phyloP scores from a whole-genome alignment of 2,797 vertebrate genomes.

The Tenualosa ilisha region DNA sequence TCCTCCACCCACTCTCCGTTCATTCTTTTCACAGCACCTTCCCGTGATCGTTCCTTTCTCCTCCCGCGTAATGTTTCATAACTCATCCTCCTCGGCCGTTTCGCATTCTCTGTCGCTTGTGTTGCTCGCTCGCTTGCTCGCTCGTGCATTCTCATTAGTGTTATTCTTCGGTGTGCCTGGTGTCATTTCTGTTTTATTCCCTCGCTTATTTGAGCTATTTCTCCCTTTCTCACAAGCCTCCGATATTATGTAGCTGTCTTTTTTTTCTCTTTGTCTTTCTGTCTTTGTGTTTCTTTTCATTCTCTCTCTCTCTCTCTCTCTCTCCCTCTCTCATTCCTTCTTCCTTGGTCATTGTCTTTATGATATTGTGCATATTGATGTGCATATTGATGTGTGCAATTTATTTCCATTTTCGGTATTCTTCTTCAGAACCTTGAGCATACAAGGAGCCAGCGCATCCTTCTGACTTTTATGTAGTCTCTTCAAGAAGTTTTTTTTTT shows the following conservation, averaged over 20 bases:
- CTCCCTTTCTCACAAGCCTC: slow-evolving; percentile 30
- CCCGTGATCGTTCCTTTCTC: slow-evolving; percentile 47
- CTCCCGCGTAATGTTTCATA: slow-evolving; percentile 45
- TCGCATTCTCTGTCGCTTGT: slow-evolving; percentile 43
- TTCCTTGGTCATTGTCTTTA: neutral
- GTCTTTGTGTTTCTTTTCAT: neutral
- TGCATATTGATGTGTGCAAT: neutral
- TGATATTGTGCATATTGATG: neutral
- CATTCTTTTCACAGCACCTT: slow-evolving; percentile 48
- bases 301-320: neutral
- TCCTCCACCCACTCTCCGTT: slow-evolving; percentile 45
- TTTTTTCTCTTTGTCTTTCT: slow-evolving; percentile 11
- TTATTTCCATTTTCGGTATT: neutral
- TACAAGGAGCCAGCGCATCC: neutral
- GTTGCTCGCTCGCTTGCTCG: neutral
- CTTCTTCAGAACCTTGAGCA: neutral
- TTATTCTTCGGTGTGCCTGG: slow-evolving; percentile 37
- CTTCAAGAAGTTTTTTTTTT: neutral
- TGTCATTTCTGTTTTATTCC: slow-evolving; percentile 28
- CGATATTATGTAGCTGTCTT: slow-evolving; percentile 34
- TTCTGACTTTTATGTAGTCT: neutral
- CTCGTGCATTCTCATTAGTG: slow-evolving; percentile 40
- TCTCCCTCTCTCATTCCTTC: neutral
- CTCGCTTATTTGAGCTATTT: slow-evolving; percentile 31
- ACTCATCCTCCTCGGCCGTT: slow-evolving; percentile 43